Evolutionary conservation across 2,797 vertebrate genomes (phyloP).

Genomic region (Astyanax mexicanus): DNA sequence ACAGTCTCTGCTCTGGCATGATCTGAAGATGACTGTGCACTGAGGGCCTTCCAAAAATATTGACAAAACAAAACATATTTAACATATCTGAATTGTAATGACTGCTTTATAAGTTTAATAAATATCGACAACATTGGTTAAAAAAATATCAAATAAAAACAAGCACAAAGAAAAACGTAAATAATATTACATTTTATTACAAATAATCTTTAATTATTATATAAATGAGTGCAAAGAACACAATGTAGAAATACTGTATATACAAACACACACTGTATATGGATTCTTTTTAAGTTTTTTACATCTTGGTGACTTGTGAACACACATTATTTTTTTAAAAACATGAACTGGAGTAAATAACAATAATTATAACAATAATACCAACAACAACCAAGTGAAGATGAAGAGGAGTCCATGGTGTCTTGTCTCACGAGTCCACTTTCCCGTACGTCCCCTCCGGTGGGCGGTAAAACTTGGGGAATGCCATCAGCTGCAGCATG

Average conservation of each 20-base stretch:
- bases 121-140: no score
- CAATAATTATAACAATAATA: background rate
- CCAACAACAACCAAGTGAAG: background rate
- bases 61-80: no score
- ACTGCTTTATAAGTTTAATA: no score
- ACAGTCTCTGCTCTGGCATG: no score
- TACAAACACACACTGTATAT: constrained; percentile 7
- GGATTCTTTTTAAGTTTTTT: constrained; percentile 2
- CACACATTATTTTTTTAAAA: background rate
- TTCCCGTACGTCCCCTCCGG: constrained; percentile 98
- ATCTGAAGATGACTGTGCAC: no score
- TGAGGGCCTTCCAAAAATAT: no score
- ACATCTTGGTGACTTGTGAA: background rate
- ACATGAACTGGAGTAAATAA: background rate
- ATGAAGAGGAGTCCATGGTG: background rate
- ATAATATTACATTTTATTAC: no score
- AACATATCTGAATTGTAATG: no score
- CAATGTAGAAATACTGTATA: constrained; percentile 7
- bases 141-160: no score
- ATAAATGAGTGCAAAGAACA: constrained; percentile 1
- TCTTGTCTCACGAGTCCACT: constrained; percentile 86
- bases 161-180: no score
- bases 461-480: constrained; percentile 97
- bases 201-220: background rate
- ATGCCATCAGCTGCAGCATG: constrained; percentile 98